Base-by-base conservation (phyloP, 2,113 vertebrate genomes). In the Pagrus major region DNA sequence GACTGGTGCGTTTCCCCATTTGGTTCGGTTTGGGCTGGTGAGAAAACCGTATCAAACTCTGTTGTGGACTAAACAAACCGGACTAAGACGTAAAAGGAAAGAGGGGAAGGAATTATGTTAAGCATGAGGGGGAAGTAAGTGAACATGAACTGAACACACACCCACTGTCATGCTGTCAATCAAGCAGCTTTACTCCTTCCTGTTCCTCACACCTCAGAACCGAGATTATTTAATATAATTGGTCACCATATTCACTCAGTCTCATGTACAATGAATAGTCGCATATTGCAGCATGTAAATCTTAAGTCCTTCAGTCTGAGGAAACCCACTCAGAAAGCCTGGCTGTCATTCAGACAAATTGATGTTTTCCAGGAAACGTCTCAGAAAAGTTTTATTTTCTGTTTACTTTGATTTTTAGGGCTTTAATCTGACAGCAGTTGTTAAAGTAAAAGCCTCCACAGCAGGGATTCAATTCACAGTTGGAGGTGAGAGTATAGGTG, bases 121-220 rank as follows among this genome's bases (percentile, higher is more conserved):
- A 11, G 1, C 41, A 41, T 15, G 0, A 49, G 21, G 16, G 49
- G n/a, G 23, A 70, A 31, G 51, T 2, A 71, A 41, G 27, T 6
- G 44, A 46, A 25, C 2, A 14, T 3, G 5, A 3, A 37, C 14
- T 72, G 76, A 83, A 90, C 76, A 63, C 56, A 75, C 65, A 67
- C 80, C 78, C 27, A 20, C 58, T 68, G 59, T 84, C 70, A 64
- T 73, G 75, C 80, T 70, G 81, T 84, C 78, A 67, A 15, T 87
- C 85, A 83, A 35, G 69, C 56, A 23, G 70, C 54, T 63, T n/a
- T 64, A 83, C 65, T 54, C 66, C 80, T 71, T 69, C 72, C 42
- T 55, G 18, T 74, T 76, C 42, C 59, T 76, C 72, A 68, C 54
- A 64, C 59, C 51, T 59, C 65, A 69, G 77, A 47, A 49, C 47